A percentile compares a stretch with the other conserved stretches of the same genome.
These are phyloP conservation scores for Microdon myrmicae DNA, from an alignment of 2,888 invertebrate species.

Conservation along the genomic window DNA sequence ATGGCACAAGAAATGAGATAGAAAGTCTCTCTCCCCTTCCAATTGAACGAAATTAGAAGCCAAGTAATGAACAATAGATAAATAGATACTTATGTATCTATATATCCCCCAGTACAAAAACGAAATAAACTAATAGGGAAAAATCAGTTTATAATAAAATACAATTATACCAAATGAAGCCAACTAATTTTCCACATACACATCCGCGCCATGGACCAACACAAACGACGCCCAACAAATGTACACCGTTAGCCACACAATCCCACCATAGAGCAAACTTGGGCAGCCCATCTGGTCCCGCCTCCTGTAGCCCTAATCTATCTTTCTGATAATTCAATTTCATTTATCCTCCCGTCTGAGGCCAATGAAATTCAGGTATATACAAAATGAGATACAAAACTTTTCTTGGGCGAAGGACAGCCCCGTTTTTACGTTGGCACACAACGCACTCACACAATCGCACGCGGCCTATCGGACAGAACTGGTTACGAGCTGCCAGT, in stretches of 20 bases:
- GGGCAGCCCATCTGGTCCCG: constrained; percentile 39
- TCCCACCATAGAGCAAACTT: background rate
- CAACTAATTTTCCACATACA: constrained; percentile 45
- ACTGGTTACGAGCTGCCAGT: constrained; percentile 35
- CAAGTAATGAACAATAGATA: constrained; percentile 47
- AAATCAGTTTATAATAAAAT: constrained; percentile 54
- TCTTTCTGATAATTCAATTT: constrained; percentile 24
- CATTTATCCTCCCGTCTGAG: constrained; percentile 44
- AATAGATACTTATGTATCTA: constrained; percentile 47
- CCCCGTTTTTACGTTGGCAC: constrained; percentile 15
- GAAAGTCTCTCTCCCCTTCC: constrained; percentile 25
- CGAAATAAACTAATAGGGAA: constrained; percentile 42
- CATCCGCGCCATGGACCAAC: no score
- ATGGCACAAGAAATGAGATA: constrained; percentile 49
- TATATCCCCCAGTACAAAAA: constrained; percentile 33
- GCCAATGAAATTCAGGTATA: constrained; percentile 42
- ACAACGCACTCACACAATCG: constrained; percentile 13
- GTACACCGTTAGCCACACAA: background rate
- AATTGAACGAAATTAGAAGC: constrained; percentile 47
- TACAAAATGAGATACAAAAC: constrained; percentile 28
- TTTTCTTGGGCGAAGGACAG: constrained; percentile 5
- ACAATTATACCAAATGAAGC: constrained; percentile 56
- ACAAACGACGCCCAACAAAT: background rate
- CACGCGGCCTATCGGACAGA: constrained; percentile 5
- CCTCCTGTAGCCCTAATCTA: constrained; percentile 21